phyloP scores from a whole-genome alignment of 2,888 invertebrate genomes.

The Sarcophaga carnaria region DNA sequence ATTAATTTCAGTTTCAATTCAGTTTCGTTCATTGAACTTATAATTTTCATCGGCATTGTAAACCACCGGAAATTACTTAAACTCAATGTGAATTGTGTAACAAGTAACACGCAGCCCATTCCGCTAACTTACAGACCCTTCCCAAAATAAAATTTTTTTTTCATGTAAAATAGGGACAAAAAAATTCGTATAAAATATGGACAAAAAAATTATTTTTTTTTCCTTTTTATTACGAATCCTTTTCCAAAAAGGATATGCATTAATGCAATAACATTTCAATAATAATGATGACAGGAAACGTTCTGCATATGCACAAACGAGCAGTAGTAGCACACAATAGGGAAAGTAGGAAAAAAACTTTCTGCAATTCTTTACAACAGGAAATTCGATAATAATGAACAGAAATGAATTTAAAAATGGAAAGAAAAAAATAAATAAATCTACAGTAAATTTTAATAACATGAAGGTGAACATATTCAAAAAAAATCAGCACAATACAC shows the following conservation, averaged over 20 bases:
- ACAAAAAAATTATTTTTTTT: slow-evolving; percentile 5
- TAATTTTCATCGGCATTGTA: slow-evolving; percentile 10
- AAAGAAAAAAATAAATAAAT: background rate
- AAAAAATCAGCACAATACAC: background rate
- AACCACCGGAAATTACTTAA: slow-evolving; percentile 62
- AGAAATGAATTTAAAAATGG: background rate
- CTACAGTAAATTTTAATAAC: background rate
- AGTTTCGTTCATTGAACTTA: background rate
- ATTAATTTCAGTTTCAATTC: background rate
- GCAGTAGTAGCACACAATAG: background rate
- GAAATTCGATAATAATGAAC: slow-evolving; percentile 37
- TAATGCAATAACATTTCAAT: slow-evolving; percentile 66
- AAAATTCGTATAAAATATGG: background rate
- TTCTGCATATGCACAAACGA: slow-evolving; percentile 59
- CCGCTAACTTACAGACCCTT: background rate
- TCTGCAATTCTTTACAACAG: slow-evolving; percentile 30
- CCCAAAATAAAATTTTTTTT: background rate
- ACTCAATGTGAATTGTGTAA: slow-evolving; percentile 53
- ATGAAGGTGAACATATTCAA: background rate
- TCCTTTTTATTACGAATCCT: slow-evolving; percentile 14
- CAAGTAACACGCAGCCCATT: slow-evolving; percentile 29
- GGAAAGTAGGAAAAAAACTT: background rate
- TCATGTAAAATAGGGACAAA: slow-evolving; percentile 1
- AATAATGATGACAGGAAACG: slow-evolving; percentile 67
- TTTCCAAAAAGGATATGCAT: slow-evolving; percentile 61